Conservation (phyloP, 2,113 vertebrate species). For the Aramus guarauna region DNA sequence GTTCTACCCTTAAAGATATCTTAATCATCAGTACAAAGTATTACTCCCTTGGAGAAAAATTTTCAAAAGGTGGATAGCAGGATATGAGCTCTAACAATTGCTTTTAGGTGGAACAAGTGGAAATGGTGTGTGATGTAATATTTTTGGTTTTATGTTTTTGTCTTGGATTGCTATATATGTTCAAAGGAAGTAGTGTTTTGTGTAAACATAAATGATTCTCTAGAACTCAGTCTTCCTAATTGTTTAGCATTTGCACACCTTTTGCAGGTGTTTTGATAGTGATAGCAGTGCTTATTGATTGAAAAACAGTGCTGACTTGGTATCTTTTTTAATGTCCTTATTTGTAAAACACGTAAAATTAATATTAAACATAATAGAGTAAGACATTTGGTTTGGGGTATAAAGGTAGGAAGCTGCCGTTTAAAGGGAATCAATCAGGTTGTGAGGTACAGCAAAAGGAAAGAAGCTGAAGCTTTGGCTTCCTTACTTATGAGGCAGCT, state of each 20-base stretch:
- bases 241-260: not conserved
- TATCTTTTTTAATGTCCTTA: not conserved
- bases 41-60: not conserved
- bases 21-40: not conserved
- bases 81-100: not conserved
- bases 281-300: not conserved
- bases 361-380: not conserved
- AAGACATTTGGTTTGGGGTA: not conserved
- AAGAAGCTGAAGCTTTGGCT: not conserved
- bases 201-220: not conserved
- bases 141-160: constrained; percentile 16
- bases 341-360: not conserved
- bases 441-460: not conserved
- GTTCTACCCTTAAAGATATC: not conserved
- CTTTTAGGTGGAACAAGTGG: not conserved
- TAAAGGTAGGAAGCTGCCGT: not conserved
- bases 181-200: not conserved
- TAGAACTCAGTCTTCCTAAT: not conserved
- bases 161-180: not conserved
- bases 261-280: not conserved
- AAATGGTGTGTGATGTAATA: not conserved
- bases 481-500: not conserved
- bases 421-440: not conserved
- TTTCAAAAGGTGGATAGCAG: not conserved
- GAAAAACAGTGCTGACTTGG: not conserved